Base-by-base conservation (phyloP, 2,113 vertebrate genomes). In the Rissa tridactyla region DNA sequence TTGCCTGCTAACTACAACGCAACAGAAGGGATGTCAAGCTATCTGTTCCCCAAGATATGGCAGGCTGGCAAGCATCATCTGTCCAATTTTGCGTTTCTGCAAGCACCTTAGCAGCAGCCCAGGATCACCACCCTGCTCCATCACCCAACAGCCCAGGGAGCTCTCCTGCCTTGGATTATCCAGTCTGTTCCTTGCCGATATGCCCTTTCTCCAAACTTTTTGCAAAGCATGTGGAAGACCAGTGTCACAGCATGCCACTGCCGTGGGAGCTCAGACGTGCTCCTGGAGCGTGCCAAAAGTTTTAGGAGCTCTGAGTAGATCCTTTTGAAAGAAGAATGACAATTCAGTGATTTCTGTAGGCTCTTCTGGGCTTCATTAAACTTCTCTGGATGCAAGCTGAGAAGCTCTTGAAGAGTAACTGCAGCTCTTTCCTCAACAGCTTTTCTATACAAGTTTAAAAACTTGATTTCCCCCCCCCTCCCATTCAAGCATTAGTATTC, bases 41-140 rank as follows among this genome's bases (percentile, higher is more conserved):
- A 34, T 27, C 84, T 82, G 82, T 34, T 94, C 61, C 52, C 44
- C 8, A 2, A 66, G 93, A 82, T 12, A 79, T 1, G 5, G 82
- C 61, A 88, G 66, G 64, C 82, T 93, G 86, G 88, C 82, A 93
- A 77, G 72, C 68, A 75, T 86, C 93, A 82, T 66, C 94, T 95
- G 88, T 86, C 83, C 61, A 13, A 65, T 86, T 82, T 4, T 15
- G 46, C 1, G 0, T 18, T 44, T 36, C 51, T 73, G 62, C 13
- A 27, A 64, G 66, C 10, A 15, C 83, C 69, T 78, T 19, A 66
- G 61, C 73, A 90, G 73, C 79, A 70, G 77, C 38, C 26, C 55
- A 34, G 54, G 42, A 86, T 64, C 82, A 77, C 14, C 80, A 54
- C 46, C 42, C 64, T 32, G 16, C 60, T 71, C 72, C 2, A 2